Conservation (phyloP, 2,113 vertebrate species). For the Boulengeromyrus knoepffleri region DNA sequence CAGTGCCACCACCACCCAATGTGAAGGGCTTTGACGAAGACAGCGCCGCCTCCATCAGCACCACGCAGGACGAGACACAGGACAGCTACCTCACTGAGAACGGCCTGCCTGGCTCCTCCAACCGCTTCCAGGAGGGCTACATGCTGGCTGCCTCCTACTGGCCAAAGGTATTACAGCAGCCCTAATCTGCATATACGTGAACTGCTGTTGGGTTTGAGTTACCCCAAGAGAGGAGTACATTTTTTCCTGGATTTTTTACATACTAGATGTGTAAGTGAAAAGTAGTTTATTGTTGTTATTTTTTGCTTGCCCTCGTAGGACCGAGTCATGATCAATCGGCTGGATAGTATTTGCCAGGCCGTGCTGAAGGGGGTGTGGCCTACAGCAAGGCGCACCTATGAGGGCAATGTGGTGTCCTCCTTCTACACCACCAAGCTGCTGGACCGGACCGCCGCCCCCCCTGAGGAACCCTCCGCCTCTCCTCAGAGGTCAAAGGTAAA, state of each 20-base stretch:
- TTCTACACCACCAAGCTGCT: slow-evolving; percentile 97
- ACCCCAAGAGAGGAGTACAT: not conserved
- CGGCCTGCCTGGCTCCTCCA: slow-evolving; percentile 70
- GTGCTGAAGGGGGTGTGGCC: slow-evolving; percentile 97
- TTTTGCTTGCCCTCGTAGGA: slow-evolving; percentile 60
- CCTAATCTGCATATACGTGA: not conserved
- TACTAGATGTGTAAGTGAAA: not conserved
- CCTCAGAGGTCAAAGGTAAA: slow-evolving; percentile 99
- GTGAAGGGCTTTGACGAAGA: slow-evolving; percentile 93
- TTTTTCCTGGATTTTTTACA: not conserved
- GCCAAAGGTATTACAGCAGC: slow-evolving; percentile 77
- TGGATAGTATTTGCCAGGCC: slow-evolving; percentile 96
- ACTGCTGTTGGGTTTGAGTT: not conserved
- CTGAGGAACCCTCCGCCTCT: slow-evolving; percentile 82
- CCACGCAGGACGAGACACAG: slow-evolving; percentile 84
- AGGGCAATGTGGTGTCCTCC: slow-evolving; percentile 79
- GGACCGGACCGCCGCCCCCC: slow-evolving; percentile 71
- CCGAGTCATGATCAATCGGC: slow-evolving; percentile 93
- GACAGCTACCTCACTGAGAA: slow-evolving; percentile 84
- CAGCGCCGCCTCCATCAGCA: slow-evolving; percentile 85
- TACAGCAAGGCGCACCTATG: slow-evolving; percentile 75
- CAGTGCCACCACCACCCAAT: slow-evolving; percentile 66
- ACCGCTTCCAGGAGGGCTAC: slow-evolving; percentile 80
- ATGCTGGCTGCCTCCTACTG: slow-evolving; percentile 92
- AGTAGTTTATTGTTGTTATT: not conserved